Conservation (phyloP, 1,140 invertebrate species). For the Homalodisca vitripennis region DNA sequence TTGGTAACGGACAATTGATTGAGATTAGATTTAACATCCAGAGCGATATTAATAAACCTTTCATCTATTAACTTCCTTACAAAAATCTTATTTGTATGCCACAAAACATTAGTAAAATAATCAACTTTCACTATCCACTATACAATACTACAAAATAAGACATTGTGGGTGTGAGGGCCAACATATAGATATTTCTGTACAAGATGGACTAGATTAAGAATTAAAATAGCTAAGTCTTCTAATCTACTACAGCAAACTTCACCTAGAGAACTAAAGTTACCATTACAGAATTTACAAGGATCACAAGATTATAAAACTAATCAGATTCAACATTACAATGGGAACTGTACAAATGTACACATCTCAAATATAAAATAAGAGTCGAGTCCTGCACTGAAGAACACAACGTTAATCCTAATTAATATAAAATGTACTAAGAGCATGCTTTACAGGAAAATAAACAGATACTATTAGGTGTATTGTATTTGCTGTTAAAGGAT, state of each 20-base stretch:
- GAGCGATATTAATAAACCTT: too few species aligned
- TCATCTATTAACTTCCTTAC: not conserved
- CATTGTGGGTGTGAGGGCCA: not conserved
- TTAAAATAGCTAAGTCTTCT: not conserved
- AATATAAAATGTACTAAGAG: too few species aligned
- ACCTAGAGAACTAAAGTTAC: not conserved
- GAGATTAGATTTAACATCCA: too few species aligned
- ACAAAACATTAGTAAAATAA: not conserved
- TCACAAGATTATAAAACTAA: not conserved
- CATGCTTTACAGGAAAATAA: too few species aligned
- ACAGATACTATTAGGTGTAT: too few species aligned
- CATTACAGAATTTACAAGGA: not conserved
- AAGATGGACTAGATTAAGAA: not conserved
- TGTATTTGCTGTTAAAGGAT: too few species aligned
- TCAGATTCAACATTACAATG: not conserved
- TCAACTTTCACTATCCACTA: too few species aligned
- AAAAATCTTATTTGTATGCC: not conserved
- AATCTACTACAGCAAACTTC: not conserved
- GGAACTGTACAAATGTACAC: not conserved
- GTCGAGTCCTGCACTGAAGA: too few species aligned
- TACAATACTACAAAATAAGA: not conserved
- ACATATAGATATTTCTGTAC: not conserved
- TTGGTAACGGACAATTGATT: not conserved
- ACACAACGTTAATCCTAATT: too few species aligned
- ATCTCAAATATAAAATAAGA: too few species aligned